Conservation (phyloP, 2,888 invertebrate genomes). For the Pecten maximus region DNA sequence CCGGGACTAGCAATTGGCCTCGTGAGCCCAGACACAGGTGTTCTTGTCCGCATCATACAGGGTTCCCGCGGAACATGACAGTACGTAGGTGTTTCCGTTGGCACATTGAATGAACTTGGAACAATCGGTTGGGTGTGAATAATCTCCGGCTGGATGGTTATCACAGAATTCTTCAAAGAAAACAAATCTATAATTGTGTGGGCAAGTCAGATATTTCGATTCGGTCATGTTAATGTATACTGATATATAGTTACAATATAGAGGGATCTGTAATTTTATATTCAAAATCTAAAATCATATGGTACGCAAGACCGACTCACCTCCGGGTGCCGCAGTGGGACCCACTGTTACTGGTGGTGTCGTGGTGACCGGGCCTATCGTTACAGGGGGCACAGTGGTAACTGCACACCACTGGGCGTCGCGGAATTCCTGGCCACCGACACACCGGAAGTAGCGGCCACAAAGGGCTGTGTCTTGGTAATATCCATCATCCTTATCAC, state of each 20-base stretch:
- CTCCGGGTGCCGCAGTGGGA: neutral
- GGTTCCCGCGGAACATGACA: too few relatives aligned
- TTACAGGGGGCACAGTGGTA: neutral
- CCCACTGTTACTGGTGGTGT: neutral
- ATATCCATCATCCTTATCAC: too few relatives aligned
- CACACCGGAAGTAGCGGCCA: constrained; percentile 35
- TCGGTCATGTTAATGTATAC: too few relatives aligned
- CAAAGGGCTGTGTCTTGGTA: too few relatives aligned
- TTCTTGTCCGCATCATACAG: too few relatives aligned
- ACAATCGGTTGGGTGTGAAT: constrained; percentile 13
- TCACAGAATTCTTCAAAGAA: neutral
- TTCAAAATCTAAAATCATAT: neutral
- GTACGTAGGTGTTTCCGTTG: too few relatives aligned
- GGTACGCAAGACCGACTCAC: neutral
- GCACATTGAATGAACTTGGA: constrained; percentile 35
- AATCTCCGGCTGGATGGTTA: neutral
- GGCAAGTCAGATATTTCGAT: too few relatives aligned
- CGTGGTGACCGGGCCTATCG: neutral
- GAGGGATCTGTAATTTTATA: constrained; percentile 37
- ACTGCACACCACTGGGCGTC: too few relatives aligned
- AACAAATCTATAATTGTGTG: too few relatives aligned
- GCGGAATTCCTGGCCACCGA: neutral
- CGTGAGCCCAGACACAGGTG: too few relatives aligned
- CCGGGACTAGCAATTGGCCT: too few relatives aligned
- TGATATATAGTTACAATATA: neutral